These are phyloP conservation scores for Drosophila bipectinata DNA, from an alignment of 1,140 invertebrate species.

Conservation along the genomic window DNA sequence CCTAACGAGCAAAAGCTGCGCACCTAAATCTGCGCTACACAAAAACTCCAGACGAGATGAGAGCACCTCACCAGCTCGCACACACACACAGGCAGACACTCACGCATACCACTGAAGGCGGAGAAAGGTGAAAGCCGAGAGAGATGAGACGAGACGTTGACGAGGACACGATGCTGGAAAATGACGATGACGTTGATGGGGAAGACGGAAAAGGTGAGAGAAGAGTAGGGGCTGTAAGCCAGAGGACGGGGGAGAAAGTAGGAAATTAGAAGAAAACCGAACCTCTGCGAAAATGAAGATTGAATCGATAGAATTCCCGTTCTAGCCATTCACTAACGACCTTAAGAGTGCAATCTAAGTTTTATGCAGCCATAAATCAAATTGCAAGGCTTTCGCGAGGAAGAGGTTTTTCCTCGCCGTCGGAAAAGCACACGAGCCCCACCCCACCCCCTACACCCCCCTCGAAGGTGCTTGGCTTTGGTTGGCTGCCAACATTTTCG, in stretches of 20 bases:
- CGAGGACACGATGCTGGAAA: constrained; percentile 50
- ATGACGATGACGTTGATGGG: constrained; percentile 42
- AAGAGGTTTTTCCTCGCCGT: constrained; percentile 32
- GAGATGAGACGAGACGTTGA: constrained; percentile 63
- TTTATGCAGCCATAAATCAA: constrained; percentile 48
- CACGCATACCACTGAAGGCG: constrained; percentile 17
- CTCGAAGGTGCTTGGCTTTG: constrained; percentile 78
- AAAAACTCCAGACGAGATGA: constrained; percentile 68
- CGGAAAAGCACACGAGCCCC: constrained; percentile 37
- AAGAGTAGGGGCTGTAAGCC: neutral
- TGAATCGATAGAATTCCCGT: neutral
- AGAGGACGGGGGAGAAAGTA: constrained; percentile 12
- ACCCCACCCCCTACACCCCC: constrained; percentile 18
- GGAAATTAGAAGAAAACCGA: constrained; percentile 1
- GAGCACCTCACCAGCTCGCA: constrained; percentile 51
- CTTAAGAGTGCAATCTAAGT: neutral
- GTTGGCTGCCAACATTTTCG: constrained; percentile 83
- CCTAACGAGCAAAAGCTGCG: constrained; percentile 72
- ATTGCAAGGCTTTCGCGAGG: neutral
- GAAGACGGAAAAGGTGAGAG: constrained; percentile 2
- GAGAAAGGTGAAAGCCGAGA: constrained; percentile 69
- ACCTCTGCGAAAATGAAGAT: neutral
- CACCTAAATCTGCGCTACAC: constrained; percentile 69
- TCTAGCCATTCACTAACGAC: neutral
- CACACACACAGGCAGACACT: constrained; percentile 36